phyloP scores from a whole-genome alignment of 2,888 invertebrate species.

The Philaethria dido region DNA sequence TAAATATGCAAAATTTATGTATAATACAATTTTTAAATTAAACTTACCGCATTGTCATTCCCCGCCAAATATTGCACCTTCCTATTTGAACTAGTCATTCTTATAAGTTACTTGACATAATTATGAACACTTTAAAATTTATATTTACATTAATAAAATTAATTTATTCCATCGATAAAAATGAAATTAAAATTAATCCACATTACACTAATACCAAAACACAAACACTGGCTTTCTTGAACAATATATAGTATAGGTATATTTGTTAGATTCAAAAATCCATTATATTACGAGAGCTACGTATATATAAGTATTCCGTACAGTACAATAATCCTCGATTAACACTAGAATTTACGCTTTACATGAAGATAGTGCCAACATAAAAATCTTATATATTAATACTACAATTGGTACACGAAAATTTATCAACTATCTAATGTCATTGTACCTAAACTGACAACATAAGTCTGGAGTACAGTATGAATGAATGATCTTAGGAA shows the following conservation, averaged over 20 bases:
- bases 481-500: background rate
- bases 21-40: slow-evolving; percentile 31
- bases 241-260: background rate
- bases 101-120: background rate
- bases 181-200: background rate
- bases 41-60: slow-evolving; percentile 73
- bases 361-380: background rate
- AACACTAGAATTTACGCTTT: background rate
- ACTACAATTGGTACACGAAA: background rate
- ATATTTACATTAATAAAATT: background rate
- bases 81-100: slow-evolving; percentile 49
- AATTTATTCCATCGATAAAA: background rate
- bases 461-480: background rate
- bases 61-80: slow-evolving; percentile 76
- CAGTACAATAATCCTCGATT: background rate
- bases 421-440: background rate
- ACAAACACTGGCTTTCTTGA: background rate
- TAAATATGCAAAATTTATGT: background rate
- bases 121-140: background rate
- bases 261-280: background rate
- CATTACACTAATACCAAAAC: background rate
- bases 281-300: background rate
- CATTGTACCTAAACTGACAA: background rate
- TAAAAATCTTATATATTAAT: slow-evolving; percentile 8
- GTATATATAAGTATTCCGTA: background rate